Percentiles rank a stretch among this genome's conserved stretches.
phyloP scores from a whole-genome alignment of 2,797 vertebrate genomes.

The Eulemur mongoz region DNA sequence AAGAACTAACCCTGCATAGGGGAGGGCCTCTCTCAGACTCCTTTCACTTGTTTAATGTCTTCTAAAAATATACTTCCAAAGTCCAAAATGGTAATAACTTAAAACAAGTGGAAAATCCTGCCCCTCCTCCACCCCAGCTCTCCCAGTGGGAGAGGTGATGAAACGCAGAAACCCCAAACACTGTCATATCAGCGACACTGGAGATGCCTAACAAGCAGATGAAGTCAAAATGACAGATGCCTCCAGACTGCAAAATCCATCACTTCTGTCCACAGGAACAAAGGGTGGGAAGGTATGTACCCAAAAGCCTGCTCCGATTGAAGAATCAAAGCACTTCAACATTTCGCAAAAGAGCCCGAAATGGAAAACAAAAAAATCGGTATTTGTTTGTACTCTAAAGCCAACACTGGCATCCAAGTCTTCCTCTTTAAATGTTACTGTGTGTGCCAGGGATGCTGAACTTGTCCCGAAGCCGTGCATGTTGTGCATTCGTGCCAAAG shows the following conservation, averaged over 20 bases:
- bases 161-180: background rate
- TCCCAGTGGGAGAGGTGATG: background rate
- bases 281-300: background rate
- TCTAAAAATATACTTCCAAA: background rate
- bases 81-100: background rate
- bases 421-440: conserved; percentile 52
- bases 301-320: background rate
- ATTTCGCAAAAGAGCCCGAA: conserved; percentile 38
- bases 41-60: background rate
- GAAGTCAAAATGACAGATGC: conserved; percentile 27
- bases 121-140: background rate
- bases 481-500: background rate
- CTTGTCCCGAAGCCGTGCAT: background rate
- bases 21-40: background rate
- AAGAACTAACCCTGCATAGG: background rate
- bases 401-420: background rate
- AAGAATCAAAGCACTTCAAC: conserved; percentile 33
- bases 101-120: background rate
- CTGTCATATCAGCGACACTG: background rate
- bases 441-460: background rate
- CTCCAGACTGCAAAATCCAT: background rate
- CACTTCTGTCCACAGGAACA: background rate
- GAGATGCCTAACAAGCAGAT: conserved; percentile 6
- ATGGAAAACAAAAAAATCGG: background rate
- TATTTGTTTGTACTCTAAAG: background rate